Conservation (phyloP, 64 coral and sea anemone species). For the Montipora capricornis region DNA sequence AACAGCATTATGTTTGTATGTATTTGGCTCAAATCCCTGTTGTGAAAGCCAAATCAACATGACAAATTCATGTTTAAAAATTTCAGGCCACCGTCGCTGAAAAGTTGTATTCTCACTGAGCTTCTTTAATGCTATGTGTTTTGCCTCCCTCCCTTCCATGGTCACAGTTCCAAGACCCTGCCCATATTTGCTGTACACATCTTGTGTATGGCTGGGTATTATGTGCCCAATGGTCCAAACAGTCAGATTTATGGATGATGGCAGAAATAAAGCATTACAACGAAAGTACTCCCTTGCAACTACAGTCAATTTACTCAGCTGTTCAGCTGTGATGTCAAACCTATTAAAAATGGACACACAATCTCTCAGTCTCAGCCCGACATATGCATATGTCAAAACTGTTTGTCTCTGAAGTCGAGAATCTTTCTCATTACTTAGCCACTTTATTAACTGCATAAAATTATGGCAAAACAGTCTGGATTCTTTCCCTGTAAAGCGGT, state of each 20-base stretch:
- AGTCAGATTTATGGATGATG: conserved; percentile 57
- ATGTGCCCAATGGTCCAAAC: conserved; percentile 71
- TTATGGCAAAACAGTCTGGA: conserved; percentile 43
- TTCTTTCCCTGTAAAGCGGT: conserved; percentile 80
- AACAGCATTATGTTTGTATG: conserved; percentile 4
- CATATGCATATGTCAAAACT: conserved; percentile 24
- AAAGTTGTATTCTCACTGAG: conserved; percentile 78
- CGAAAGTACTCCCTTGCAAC: conserved; percentile 40
- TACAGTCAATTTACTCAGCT: conserved; percentile 3
- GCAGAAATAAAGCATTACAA: conserved; percentile 59
- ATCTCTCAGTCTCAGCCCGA: conserved; percentile 59
- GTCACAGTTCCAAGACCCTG: conserved; percentile 61
- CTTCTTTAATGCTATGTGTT: conserved; percentile 62
- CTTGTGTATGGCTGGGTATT: conserved; percentile 49
- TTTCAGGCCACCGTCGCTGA: conserved; percentile 65
- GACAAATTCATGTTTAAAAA: conserved; percentile 1
- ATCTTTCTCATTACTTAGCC: conserved; percentile 40
- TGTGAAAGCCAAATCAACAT: conserved; percentile 85
- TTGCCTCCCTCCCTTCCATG: conserved; percentile 79
- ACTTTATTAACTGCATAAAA: conserved; percentile 60
- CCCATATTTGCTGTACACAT: conserved; percentile 45
- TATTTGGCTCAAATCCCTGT: conserved; percentile 65
- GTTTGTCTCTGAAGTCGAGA: conserved; percentile 16
- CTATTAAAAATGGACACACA: conserved; percentile 54
- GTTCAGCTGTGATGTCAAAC: conserved; percentile 24